A percentile compares a stretch with the other conserved stretches of the same genome.
Evolutionary conservation across 35 echinoderm and acorn worm genomes (phyloP).

Genomic region (Ophiothrix spiculata): DNA sequence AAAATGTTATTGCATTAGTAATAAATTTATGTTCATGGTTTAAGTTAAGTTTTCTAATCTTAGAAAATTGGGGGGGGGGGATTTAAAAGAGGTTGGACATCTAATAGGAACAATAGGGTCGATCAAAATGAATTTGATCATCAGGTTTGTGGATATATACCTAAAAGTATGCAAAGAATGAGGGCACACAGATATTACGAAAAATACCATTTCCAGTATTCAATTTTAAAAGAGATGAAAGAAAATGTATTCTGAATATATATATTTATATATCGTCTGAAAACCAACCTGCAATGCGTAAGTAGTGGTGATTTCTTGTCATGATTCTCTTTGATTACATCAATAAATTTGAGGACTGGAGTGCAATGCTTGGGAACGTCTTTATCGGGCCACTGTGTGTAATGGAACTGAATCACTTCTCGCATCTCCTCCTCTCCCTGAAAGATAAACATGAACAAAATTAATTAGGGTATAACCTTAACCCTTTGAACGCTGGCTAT

Average conservation of each 20-base stretch:
- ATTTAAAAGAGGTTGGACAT: neutral
- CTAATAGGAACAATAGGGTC: neutral
- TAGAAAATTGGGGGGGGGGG: neutral
- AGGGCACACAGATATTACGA: neutral
- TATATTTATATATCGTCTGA: too few relatives aligned
- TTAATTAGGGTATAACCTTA: neutral
- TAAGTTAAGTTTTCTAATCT: neutral
- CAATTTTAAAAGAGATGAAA: too few relatives aligned
- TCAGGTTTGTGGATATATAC: neutral
- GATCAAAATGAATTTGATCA: neutral
- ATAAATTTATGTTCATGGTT: neutral
- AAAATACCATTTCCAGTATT: neutral
- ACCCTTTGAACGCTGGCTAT: neutral
- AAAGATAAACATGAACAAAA: neutral
- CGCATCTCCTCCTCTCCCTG: neutral
- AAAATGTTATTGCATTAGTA: neutral
- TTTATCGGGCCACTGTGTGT: slow-evolving; percentile 73
- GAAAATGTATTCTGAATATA: too few relatives aligned
- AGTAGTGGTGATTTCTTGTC: slow-evolving; percentile 28
- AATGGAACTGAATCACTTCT: slow-evolving; percentile 55
- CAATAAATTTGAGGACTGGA: slow-evolving; percentile 40
- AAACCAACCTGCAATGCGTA: slow-evolving; percentile 70
- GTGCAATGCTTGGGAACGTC: slow-evolving; percentile 50
- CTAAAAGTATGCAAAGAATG: neutral
- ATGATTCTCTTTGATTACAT: neutral